Evolutionary conservation across 2,113 vertebrate genomes (phyloP), one percentile per base, ranked within the genome.

Genomic region (Oxyura jamaicensis): DNA sequence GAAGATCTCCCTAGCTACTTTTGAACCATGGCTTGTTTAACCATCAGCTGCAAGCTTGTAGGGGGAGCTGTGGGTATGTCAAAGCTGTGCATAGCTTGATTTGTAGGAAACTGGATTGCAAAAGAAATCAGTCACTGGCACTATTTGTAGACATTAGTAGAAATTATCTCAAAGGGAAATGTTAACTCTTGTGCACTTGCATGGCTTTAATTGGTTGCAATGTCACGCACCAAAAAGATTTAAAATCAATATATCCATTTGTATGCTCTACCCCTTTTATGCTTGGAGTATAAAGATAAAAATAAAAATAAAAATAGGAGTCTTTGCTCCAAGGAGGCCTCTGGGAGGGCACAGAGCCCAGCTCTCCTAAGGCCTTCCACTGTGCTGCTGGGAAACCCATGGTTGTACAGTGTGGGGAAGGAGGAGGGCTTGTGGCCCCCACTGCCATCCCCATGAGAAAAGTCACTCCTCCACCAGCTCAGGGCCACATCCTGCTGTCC

Each of bases 401-500:
- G 18, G 11, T 15, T 39, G 33, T 55, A 28, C n/a, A 28, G 28
- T 78, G 72, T 0, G 15, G 35, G 20, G n/a, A 62, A 19, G 8
- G 66, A 29, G 11, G 78, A 67, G 42, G 33, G 75, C 11, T 42
- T 33, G 29, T 33, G 82, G 28, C 10, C 55, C 18, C 25, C 20
- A 10, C 58, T 76, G 36, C 25, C 48, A 29, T 13, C 5, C 74
- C 33, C 52, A n/a, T 71, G 60, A 52, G 44, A 48, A 53, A 63
- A 72, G 33, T 33, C 56, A 28, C 56, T 28, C 18, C 13, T 3
- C 12, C 44, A 62, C 21, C 52, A 18, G 21, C 29, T 85, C 59
- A 62, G 67, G 71, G 35, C 8, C 59, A 21, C 53, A 10, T 15
- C 22, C 46, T 3, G 1, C 52, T 48, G 0, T 33, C 6, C 2